Percentiles rank a stretch among this genome's conserved stretches.
Conservation (phyloP, 2,113 vertebrate genomes). For the Probosciger aterrimus region DNA sequence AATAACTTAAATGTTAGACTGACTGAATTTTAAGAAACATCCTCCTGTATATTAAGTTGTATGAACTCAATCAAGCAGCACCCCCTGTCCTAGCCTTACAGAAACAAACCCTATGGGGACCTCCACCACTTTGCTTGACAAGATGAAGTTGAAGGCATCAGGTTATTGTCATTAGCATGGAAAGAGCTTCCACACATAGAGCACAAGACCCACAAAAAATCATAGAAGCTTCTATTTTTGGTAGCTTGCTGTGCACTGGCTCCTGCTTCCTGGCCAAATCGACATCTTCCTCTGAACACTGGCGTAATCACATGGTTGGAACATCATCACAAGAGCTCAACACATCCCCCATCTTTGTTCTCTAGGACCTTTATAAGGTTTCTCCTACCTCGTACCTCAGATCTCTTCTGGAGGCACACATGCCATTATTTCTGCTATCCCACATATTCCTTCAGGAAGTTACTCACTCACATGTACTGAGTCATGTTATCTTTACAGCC, state of each 20-base stretch:
- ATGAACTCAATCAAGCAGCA: background rate
- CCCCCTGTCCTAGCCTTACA: background rate
- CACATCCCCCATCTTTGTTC: background rate
- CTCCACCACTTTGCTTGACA: background rate
- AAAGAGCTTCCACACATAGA: background rate
- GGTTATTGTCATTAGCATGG: background rate
- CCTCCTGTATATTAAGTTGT: background rate
- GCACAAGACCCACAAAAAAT: background rate
- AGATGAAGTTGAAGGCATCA: background rate
- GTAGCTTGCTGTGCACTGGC: background rate
- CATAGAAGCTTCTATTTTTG: background rate
- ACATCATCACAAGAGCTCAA: background rate
- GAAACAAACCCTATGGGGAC: background rate
- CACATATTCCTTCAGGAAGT: background rate
- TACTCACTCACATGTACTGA: background rate
- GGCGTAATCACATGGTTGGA: background rate
- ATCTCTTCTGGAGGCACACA: background rate
- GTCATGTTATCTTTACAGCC: background rate
- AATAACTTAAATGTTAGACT: conserved; percentile 32
- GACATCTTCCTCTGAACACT: background rate
- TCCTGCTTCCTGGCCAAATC: background rate
- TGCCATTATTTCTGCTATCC: background rate
- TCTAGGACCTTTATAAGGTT: background rate
- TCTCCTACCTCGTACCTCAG: background rate
- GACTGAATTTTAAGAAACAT: background rate